phyloP scores from a whole-genome alignment of 2,797 vertebrate genomes.

The Chaetophractus vellerosus region DNA sequence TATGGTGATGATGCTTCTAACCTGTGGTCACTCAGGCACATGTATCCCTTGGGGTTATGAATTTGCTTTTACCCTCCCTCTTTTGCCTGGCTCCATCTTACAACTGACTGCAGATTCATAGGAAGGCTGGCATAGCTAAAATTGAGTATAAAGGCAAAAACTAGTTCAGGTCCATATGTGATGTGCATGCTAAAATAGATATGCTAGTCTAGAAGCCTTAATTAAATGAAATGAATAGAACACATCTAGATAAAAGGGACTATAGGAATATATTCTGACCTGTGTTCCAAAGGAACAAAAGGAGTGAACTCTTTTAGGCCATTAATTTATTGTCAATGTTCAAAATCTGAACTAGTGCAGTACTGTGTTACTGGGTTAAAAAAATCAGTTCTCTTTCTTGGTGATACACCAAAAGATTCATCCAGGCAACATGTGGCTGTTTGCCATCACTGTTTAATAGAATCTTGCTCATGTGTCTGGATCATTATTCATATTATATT shows the following conservation, averaged over 20 bases:
- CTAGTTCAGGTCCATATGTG: neutral
- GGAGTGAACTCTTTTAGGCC: neutral
- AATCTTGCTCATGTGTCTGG: conserved; percentile 84
- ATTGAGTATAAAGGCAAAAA: neutral
- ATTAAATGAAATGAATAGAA: neutral
- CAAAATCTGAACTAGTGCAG: conserved; percentile 25
- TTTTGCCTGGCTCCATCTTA: neutral
- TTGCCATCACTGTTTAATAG: conserved; percentile 85
- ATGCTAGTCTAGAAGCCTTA: conserved; percentile 2
- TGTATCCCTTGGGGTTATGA: neutral
- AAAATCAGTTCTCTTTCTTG: conserved; percentile 84
- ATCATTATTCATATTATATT: conserved; percentile 87
- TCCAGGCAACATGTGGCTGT: conserved; percentile 71
- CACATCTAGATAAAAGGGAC: neutral
- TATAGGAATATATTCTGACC: neutral
- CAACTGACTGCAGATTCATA: neutral
- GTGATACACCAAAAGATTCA: conserved; percentile 81
- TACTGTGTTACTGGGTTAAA: conserved; percentile 65
- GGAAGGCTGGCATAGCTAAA: neutral
- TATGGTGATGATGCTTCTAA: neutral
- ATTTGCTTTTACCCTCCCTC: neutral
- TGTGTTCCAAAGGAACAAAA: neutral
- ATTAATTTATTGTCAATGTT: neutral
- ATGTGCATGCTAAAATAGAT: neutral
- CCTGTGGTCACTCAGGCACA: neutral